Evolutionary conservation across 1,140 invertebrate species (phyloP).

Genomic region (Agraylea sexmaculata): DNA sequence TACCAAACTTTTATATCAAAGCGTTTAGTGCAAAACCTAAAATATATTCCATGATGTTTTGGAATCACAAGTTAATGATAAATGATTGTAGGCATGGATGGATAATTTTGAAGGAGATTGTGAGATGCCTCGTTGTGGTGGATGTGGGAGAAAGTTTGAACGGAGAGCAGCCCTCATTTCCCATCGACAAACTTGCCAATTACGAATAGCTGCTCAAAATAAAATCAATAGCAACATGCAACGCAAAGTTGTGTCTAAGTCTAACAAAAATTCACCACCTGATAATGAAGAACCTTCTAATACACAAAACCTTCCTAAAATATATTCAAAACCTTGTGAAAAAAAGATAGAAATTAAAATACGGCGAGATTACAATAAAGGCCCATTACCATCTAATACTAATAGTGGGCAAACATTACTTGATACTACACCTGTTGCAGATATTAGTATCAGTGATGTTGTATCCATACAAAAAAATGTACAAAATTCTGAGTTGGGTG

Average conservation of each 20-base stretch:
- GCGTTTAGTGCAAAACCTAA: no score
- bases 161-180: constrained; percentile 51
- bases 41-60: no score
- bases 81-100: constrained; percentile 41
- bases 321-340: constrained; percentile 15
- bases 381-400: no score
- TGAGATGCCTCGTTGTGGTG: constrained; percentile 48
- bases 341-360: constrained; percentile 21
- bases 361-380: constrained; percentile 19
- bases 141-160: constrained; percentile 55
- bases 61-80: no score
- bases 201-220: constrained; percentile 22
- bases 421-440: no score
- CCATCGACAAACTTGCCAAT: constrained; percentile 47
- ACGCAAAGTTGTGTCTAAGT: constrained; percentile 3
- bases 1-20: no score
- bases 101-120: constrained; percentile 44
- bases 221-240: constrained; percentile 14
- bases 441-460: no score
- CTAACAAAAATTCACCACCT: constrained; percentile 3
- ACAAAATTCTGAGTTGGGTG: no score
- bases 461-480: no score
- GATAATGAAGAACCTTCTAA: neutral
- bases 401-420: no score
- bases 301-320: constrained; percentile 8